A percentile compares a stretch with the other conserved stretches of the same genome.
These are phyloP conservation scores for Tineola bisselliella DNA, from an alignment of 2,888 invertebrate genomes.

Conservation along the genomic window DNA sequence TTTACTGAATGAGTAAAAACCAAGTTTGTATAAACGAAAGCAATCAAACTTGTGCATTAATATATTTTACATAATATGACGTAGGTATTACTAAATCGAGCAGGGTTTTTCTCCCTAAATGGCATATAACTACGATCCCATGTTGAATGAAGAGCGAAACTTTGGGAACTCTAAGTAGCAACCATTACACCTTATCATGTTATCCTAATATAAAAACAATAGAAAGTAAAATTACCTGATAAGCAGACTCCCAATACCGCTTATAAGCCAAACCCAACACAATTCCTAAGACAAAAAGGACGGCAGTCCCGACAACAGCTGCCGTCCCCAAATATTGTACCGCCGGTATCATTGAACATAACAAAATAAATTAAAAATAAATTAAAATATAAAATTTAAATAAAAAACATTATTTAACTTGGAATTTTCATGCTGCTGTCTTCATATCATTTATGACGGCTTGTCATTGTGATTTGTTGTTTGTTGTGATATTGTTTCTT, in stretches of 20 bases:
- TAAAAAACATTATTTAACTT: neutral
- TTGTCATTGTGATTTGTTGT: neutral
- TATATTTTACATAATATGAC: too few relatives aligned
- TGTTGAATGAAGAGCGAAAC: too few relatives aligned
- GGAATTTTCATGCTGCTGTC: neutral
- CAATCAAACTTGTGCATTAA: too few relatives aligned
- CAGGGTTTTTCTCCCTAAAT: too few relatives aligned
- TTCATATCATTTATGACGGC: too few relatives aligned
- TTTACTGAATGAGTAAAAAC: too few relatives aligned
- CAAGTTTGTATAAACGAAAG: too few relatives aligned
- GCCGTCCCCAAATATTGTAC: neutral
- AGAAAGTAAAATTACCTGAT: neutral
- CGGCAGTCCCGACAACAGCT: neutral
- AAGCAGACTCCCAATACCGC: neutral
- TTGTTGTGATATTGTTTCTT: neutral
- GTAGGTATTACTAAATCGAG: too few relatives aligned
- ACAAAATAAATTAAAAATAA: neutral
- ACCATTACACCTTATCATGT: too few relatives aligned
- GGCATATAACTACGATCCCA: too few relatives aligned
- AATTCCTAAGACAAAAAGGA: neutral
- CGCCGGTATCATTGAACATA: neutral
- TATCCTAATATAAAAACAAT: too few relatives aligned
- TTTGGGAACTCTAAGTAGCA: too few relatives aligned
- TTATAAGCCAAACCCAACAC: neutral
- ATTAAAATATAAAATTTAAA: neutral